These are phyloP conservation scores for Strix occidentalis DNA, from an alignment of 2,797 vertebrate genomes.

Conservation along the genomic window DNA sequence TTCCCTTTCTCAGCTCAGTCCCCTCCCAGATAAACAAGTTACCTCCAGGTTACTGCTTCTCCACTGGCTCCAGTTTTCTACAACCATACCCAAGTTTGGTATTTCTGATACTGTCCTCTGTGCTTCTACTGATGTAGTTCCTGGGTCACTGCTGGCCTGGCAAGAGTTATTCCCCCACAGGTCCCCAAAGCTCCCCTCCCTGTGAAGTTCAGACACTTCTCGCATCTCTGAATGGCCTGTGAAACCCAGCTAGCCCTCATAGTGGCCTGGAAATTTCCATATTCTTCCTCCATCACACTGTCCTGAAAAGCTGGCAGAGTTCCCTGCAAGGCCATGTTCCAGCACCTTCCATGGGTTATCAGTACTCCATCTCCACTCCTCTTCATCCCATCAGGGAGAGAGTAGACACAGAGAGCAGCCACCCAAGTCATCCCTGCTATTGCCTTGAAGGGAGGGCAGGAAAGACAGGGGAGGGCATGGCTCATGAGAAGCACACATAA, in stretches of 20 bases:
- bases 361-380: background rate
- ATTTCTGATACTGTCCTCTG: background rate
- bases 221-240: background rate
- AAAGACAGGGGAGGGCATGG: background rate
- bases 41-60: background rate
- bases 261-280: background rate
- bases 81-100: background rate
- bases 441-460: background rate
- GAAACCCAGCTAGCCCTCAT: background rate
- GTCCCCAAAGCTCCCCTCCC: background rate
- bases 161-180: accelerated
- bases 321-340: background rate
- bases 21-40: background rate
- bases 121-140: background rate
- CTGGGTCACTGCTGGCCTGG: background rate
- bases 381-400: background rate
- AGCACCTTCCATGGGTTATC: background rate
- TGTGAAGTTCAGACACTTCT: background rate
- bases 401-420: too few relatives aligned
- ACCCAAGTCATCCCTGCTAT: too few relatives aligned
- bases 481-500: background rate
- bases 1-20: background rate
- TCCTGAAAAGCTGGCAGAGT: background rate
- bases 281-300: background rate
- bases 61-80: background rate